Percentiles rank a stretch among this genome's conserved stretches.
Conservation (phyloP, 2,113 vertebrate genomes). For the Nothobranchius kuhntae region DNA sequence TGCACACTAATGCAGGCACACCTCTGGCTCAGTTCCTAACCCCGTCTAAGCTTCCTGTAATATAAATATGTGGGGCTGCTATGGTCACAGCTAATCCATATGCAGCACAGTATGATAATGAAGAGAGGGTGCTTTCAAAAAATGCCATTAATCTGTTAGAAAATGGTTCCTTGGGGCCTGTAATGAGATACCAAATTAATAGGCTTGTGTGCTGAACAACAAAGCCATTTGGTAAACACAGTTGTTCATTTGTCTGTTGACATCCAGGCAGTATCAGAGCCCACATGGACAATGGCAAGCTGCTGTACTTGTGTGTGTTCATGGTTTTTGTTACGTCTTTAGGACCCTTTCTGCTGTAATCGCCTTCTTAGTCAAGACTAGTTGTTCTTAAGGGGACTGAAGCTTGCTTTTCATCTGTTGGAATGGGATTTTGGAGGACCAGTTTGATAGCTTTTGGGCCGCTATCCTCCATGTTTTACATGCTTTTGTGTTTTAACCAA, state of each 20-base stretch:
- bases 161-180: slow-evolving; percentile 49
- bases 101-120: slow-evolving; percentile 66
- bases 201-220: slow-evolving; percentile 69
- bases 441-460: too few species aligned
- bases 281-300: slow-evolving; percentile 17
- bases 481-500: too few species aligned
- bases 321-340: too few species aligned
- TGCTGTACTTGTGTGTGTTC: slow-evolving; percentile 4
- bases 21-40: slow-evolving; percentile 45
- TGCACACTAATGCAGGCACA: slow-evolving; percentile 13
- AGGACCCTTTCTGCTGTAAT: too few species aligned
- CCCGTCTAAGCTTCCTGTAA: slow-evolving; percentile 54
- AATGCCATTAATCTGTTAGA: slow-evolving; percentile 68
- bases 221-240: slow-evolving; percentile 71
- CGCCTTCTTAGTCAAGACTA: too few species aligned
- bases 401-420: too few species aligned
- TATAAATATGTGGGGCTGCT: slow-evolving; percentile 55
- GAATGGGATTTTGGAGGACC: too few species aligned
- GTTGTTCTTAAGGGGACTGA: neutral
- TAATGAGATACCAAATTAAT: slow-evolving; percentile 77
- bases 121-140: slow-evolving; percentile 61
- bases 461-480: too few species aligned
- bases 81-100: slow-evolving; percentile 58
- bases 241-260: slow-evolving; percentile 70
- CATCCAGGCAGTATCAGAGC: slow-evolving; percentile 31